Evolutionary conservation across 1,140 invertebrate species (phyloP).

Genomic region (Drosophila sucinea): DNA sequence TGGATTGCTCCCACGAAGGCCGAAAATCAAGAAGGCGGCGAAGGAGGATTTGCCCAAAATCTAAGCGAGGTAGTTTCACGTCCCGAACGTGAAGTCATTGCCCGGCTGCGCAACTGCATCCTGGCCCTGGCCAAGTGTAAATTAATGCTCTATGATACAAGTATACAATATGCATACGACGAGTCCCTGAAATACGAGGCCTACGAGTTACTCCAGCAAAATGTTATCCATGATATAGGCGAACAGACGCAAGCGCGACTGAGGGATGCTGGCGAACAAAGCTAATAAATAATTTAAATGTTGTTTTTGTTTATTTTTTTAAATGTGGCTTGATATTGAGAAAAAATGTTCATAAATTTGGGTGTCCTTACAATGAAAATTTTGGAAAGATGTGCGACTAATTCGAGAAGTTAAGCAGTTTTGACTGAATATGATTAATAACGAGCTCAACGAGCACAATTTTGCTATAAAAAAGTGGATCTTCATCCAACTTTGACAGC

Average conservation of each 20-base stretch:
- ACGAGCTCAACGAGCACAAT: too few species aligned
- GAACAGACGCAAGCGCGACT: constrained; percentile 88
- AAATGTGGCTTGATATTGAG: neutral
- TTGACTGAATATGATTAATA: too few species aligned
- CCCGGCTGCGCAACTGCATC: constrained; percentile 95
- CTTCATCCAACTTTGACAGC: too few species aligned
- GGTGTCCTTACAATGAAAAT: too few species aligned
- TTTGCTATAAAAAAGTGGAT: too few species aligned
- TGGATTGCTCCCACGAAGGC: constrained; percentile 93
- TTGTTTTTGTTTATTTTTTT: constrained; percentile 5
- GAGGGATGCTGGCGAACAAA: constrained; percentile 61
- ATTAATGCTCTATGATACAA: constrained; percentile 96
- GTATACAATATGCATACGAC: constrained; percentile 95
- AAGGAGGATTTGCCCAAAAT: constrained; percentile 92
- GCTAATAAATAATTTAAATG: constrained; percentile 21
- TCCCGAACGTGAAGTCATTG: constrained; percentile 91
- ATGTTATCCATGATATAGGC: constrained; percentile 91
- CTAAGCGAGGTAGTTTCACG: constrained; percentile 88
- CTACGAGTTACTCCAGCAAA: constrained; percentile 91
- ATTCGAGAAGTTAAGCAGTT: too few species aligned
- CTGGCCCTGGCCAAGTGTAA: constrained; percentile 92
- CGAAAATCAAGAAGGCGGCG: constrained; percentile 87
- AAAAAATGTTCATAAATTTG: too few species aligned
- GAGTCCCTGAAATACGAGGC: constrained; percentile 93
- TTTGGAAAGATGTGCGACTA: too few species aligned